Evolutionary conservation across 2,113 vertebrate genomes (phyloP).

Genomic region (Toxotes chatareus): DNA sequence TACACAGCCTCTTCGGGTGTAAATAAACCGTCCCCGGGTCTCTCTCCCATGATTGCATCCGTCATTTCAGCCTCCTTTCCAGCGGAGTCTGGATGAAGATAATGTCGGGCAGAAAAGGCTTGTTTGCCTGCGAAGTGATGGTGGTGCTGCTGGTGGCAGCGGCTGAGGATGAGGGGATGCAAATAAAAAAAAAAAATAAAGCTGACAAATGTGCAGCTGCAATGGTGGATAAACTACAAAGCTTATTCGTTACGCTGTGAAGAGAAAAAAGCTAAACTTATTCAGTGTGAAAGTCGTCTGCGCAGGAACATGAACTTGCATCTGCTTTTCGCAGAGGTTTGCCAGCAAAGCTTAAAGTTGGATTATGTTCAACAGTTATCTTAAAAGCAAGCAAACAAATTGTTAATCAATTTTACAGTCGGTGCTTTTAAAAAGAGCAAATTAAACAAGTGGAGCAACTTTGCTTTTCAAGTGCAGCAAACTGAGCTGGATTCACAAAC

Average conservation of each 20-base stretch:
- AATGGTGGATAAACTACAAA: constrained; percentile 11
- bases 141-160: constrained; percentile 75
- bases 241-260: background rate
- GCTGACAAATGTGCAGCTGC: constrained; percentile 28
- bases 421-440: background rate
- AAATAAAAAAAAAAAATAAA: constrained; percentile 45
- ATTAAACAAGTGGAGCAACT: background rate
- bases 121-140: constrained; percentile 79
- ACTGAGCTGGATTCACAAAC: background rate
- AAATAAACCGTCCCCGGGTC: constrained; percentile 69
- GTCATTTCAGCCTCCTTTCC: constrained; percentile 80
- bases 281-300: background rate
- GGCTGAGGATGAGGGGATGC: constrained; percentile 70
- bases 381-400: background rate
- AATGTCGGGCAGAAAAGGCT: constrained; percentile 79
- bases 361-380: constrained; percentile 11
- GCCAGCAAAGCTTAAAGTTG: constrained; percentile 27
- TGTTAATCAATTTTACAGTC: background rate
- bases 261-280: background rate
- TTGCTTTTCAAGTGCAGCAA: background rate
- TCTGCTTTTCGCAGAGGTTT: background rate
- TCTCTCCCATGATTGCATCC: constrained; percentile 76
- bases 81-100: constrained; percentile 78
- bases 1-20: constrained; percentile 72
- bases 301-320: constrained; percentile 10